phyloP scores from a whole-genome alignment of 1,140 invertebrate species.

The Hylaeus volcanicus region DNA sequence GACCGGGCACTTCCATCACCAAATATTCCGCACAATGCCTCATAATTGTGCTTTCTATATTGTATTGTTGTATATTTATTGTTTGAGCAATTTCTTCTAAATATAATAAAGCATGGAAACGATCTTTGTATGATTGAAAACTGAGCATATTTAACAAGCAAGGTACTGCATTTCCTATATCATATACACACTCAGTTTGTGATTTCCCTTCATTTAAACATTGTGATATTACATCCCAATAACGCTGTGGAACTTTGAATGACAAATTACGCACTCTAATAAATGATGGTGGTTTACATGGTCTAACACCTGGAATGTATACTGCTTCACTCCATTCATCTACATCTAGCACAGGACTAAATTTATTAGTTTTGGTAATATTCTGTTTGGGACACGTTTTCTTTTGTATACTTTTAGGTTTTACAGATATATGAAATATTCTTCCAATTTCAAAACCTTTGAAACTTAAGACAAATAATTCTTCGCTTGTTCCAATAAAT shows the following conservation, averaged over 20 bases:
- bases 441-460: constrained; percentile 82
- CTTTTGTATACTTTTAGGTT: constrained; percentile 59
- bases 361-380: constrained; percentile 72
- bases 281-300: constrained; percentile 82
- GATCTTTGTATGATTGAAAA: constrained; percentile 82
- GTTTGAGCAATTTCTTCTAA: constrained; percentile 56
- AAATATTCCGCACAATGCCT: constrained; percentile 85
- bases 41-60: constrained; percentile 85
- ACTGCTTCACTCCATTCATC: constrained; percentile 68
- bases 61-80: constrained; percentile 83
- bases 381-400: constrained; percentile 28
- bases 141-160: constrained; percentile 79
- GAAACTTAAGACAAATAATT: constrained; percentile 83
- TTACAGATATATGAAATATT: constrained; percentile 80
- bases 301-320: constrained; percentile 83
- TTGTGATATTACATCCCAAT: constrained; percentile 80
- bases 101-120: constrained; percentile 87
- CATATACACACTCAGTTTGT: constrained; percentile 70
- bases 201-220: constrained; percentile 74
- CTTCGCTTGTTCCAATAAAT: constrained; percentile 82
- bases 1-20: constrained; percentile 87
- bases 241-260: constrained; percentile 83
- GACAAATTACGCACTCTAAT: constrained; percentile 77
- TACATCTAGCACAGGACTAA: constrained; percentile 72
- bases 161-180: constrained; percentile 77